phyloP scores from a whole-genome alignment of 2,113 vertebrate species.

The Hepsetus odoe region DNA sequence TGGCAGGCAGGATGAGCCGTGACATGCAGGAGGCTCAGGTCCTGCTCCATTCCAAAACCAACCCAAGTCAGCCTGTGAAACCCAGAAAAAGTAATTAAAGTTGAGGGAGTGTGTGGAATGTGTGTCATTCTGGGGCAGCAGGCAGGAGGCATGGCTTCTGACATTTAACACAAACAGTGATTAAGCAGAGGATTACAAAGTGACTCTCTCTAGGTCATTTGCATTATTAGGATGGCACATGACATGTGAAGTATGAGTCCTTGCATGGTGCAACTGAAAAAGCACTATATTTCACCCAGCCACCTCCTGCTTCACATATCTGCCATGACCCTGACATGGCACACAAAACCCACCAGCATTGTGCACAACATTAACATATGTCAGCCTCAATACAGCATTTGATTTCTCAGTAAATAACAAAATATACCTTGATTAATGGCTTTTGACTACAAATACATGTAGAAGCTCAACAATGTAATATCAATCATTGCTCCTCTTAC shows the following conservation, averaged over 20 bases:
- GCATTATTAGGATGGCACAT: constrained; percentile 38
- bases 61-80: background rate
- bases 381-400: too few relatives aligned
- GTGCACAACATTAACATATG: too few relatives aligned
- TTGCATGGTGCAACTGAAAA: constrained; percentile 11
- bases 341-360: background rate
- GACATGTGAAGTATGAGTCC: constrained; percentile 20
- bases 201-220: constrained; percentile 38
- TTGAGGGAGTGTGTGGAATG: constrained; percentile 5
- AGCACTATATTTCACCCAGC: constrained; percentile 29
- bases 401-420: too few relatives aligned
- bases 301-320: constrained; percentile 3
- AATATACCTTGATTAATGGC: background rate
- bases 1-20: constrained; percentile 20
- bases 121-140: background rate
- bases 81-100: constrained; percentile 15
- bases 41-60: background rate
- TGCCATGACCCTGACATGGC: constrained; percentile 21
- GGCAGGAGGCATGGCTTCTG: constrained; percentile 27
- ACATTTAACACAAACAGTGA: constrained; percentile 54
- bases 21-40: background rate
- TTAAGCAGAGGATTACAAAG: constrained; percentile 48
- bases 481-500: too few relatives aligned
- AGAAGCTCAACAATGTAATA: too few relatives aligned
- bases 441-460: too few relatives aligned